Evolutionary conservation across 2,888 invertebrate species (phyloP).

Genomic region (Bombylius major): DNA sequence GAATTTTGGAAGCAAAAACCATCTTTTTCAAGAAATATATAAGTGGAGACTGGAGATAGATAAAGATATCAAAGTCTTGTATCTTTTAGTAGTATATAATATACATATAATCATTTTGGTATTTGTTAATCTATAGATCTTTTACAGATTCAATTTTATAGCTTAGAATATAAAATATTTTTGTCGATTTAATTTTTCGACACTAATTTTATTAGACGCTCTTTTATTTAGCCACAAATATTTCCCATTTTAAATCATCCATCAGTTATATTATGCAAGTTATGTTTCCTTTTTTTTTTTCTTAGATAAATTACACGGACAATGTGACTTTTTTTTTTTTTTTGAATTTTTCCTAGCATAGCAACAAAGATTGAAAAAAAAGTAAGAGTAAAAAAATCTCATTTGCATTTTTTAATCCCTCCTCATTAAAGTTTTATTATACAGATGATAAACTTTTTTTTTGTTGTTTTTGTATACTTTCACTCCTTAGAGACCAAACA

Average conservation of each 20-base stretch:
- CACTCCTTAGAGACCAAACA: background rate
- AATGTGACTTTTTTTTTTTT: background rate
- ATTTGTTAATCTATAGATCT: too few species aligned
- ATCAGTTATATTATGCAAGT: background rate
- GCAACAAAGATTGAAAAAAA: background rate
- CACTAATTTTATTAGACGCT: slow-evolving; percentile 5
- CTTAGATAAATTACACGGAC: background rate
- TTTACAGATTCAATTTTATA: too few species aligned
- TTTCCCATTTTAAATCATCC: background rate
- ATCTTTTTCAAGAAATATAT: too few species aligned
- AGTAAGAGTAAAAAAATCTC: background rate
- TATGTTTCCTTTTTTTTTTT: background rate
- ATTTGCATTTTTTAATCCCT: background rate
- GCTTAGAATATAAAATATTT: too few species aligned
- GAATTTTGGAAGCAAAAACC: too few species aligned
- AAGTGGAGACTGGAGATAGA: too few species aligned
- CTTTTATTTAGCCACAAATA: background rate
- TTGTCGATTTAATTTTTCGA: slow-evolving; percentile 4
- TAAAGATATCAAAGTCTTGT: too few species aligned
- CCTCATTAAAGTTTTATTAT: background rate
- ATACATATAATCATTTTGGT: too few species aligned
- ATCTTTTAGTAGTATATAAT: too few species aligned
- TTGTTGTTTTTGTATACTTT: background rate
- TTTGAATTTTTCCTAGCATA: too few species aligned
- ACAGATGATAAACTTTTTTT: background rate